A percentile compares a stretch with the other conserved stretches of the same genome.
Evolutionary conservation across 2,113 vertebrate species (phyloP).

Genomic region (Rafetus swinhoei): DNA sequence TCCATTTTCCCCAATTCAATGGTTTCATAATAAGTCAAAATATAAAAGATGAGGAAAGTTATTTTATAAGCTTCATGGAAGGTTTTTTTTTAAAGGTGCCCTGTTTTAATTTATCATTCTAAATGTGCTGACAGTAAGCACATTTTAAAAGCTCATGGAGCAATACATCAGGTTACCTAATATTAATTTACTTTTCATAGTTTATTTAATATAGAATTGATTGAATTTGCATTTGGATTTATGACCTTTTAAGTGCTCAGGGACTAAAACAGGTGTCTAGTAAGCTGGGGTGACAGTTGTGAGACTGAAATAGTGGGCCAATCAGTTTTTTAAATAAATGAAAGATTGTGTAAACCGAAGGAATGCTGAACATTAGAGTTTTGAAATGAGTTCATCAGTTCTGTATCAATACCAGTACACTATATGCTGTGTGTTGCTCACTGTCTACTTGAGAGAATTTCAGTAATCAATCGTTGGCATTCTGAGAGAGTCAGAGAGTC

Average conservation of each 20-base stretch:
- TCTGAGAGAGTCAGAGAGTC: conserved; percentile 22
- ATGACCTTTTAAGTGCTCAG: conserved; percentile 74
- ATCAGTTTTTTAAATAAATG: conserved; percentile 69
- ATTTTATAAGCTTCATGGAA: conserved; percentile 34
- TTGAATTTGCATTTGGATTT: conserved; percentile 79
- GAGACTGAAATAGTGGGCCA: conserved; percentile 56
- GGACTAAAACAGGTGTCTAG: conserved; percentile 50
- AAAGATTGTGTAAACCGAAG: conserved; percentile 49
- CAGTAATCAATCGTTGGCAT: conserved; percentile 39
- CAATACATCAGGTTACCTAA: conserved; percentile 65
- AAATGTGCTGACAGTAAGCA: conserved; percentile 59
- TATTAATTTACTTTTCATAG: conserved; percentile 80
- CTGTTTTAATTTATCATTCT: conserved; percentile 55
- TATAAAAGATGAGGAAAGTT: conserved; percentile 43
- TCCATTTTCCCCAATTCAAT: neutral
- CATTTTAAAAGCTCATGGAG: conserved; percentile 56
- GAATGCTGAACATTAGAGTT: conserved; percentile 52
- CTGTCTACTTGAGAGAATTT: conserved; percentile 38
- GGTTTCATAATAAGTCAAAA: conserved; percentile 34
- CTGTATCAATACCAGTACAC: conserved; percentile 51
- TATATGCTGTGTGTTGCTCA: conserved; percentile 41
- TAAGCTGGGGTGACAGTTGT: conserved; percentile 33
- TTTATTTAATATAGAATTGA: conserved; percentile 78
- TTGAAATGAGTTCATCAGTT: conserved; percentile 62
- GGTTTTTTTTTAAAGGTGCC: conserved; percentile 29